Conservation (phyloP, 37 sponge, comb jelly and placozoan species). For the Haliclona indistincta region DNA sequence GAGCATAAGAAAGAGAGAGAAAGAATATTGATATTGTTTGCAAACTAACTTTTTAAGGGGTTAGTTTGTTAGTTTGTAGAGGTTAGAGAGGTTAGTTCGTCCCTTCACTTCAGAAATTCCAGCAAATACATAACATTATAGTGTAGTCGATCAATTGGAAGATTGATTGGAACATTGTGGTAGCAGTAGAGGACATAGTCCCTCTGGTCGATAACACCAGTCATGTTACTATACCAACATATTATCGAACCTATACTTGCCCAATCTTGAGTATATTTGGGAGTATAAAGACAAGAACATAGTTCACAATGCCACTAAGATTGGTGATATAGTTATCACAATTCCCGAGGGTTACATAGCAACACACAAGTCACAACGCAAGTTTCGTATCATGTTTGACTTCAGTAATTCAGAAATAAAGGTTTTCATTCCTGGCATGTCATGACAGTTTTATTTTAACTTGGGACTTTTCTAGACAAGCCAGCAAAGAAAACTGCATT, state of each 20-base stretch:
- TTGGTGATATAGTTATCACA: conserved; percentile 5
- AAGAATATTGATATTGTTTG: too few species aligned
- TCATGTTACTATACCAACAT: neutral
- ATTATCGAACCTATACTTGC: neutral
- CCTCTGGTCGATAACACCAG: neutral
- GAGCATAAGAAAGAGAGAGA: too few species aligned
- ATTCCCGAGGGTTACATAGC: conserved; percentile 22
- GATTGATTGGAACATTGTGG: too few species aligned
- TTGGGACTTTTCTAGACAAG: too few species aligned
- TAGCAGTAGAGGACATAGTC: conserved; percentile 5
- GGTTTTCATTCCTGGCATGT: conserved; percentile 1
- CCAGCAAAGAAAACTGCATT: too few species aligned
- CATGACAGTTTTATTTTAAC: too few species aligned
- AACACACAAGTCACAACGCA: neutral
- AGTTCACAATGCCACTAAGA: neutral
- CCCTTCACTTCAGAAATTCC: too few species aligned
- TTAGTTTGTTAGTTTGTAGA: too few species aligned
- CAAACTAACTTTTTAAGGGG: too few species aligned
- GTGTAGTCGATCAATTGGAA: too few species aligned
- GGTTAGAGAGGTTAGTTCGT: too few species aligned
- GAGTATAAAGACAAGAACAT: neutral
- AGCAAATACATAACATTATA: too few species aligned
- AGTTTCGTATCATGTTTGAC: conserved; percentile 15
- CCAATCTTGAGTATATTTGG: neutral
- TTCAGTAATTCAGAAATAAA: conserved; percentile 33